These are phyloP conservation scores for Pasiphila rectangulata DNA, from an alignment of 2,888 invertebrate species.

Conservation along the genomic window DNA sequence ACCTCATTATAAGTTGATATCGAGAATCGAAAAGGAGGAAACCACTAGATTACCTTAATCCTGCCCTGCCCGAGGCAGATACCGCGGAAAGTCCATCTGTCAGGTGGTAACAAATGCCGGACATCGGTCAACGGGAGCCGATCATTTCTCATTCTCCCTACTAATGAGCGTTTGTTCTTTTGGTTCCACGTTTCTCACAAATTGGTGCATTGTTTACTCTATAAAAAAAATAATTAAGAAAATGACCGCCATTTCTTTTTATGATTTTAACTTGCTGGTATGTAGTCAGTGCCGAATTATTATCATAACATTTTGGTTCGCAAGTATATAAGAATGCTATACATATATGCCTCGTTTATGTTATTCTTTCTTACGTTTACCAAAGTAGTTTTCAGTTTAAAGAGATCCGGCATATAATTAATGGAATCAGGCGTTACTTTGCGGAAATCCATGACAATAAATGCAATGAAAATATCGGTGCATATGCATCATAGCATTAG, in stretches of 20 bases:
- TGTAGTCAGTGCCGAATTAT: neutral
- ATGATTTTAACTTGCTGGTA: neutral
- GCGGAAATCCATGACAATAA: too few relatives aligned
- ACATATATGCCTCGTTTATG: too few relatives aligned
- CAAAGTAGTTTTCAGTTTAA: too few relatives aligned
- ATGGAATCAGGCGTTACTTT: too few relatives aligned
- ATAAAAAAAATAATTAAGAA: neutral
- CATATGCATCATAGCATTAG: too few relatives aligned
- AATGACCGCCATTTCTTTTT: neutral
- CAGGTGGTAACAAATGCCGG: constrained; percentile 38
- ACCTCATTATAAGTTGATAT: too few relatives aligned
- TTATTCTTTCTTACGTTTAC: too few relatives aligned
- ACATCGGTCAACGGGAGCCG: constrained; percentile 47
- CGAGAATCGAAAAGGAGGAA: neutral
- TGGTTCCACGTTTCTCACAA: constrained; percentile 42
- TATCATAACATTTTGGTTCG: too few relatives aligned
- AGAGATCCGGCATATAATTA: too few relatives aligned
- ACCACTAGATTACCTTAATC: neutral
- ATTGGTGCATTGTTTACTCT: constrained; percentile 41
- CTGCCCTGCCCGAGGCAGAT: constrained; percentile 32
- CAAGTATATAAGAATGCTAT: too few relatives aligned
- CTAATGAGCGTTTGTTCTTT: constrained; percentile 50
- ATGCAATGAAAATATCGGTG: too few relatives aligned
- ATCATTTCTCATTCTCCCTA: constrained; percentile 47
- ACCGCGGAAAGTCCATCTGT: constrained; percentile 33